Evolutionary conservation across 2,888 invertebrate species (phyloP), one percentile per base, ranked within the genome.

Genomic region (Plagodis dolabraria): DNA sequence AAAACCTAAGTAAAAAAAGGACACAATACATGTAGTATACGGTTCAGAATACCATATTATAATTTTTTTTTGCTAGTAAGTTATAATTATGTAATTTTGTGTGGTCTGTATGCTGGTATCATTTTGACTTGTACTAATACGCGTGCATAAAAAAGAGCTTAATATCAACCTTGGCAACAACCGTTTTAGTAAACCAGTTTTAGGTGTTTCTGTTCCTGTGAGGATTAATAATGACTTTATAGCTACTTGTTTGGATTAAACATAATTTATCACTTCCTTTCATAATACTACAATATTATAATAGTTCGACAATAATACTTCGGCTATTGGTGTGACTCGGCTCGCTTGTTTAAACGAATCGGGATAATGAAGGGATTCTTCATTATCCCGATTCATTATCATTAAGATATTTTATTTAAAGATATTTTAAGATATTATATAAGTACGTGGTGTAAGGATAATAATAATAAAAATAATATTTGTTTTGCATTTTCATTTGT

Each of bases 191-290:
- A 53, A 61, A 61, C 60, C 8, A 49, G 60, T 61, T 61, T 42
- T 36, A 35, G 44, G 34, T 52, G 56, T 60, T 61, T 61, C 45
- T 48, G 36, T 61, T 61, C 49, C 49, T 60, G 60, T 56, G 55
- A 45, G 40, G 47, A 56, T 52, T 48, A 48, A 33, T 47, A 42
- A 50, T 43, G 45, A 44, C 7, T 38, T 11, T 43, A 38, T 43
- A 43, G 36, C 34, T 44, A 40, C 43, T 34, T 42, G 35, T 48
- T 33, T 7, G 45, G n/a, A 38, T 12, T 35, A 35, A 2, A 47
- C 40, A 36, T 34, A 45, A 59, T 59, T 53, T 50, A 46, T n/a
- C 11, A 59, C 54, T 54, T 59, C 54, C 50, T 54, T 49, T 47
- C 33, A 36, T 43, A 48, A 34, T 38, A 38, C 38, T 9, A 7